phyloP scores from a whole-genome alignment of 2,113 vertebrate genomes.

The Lepus americanus region DNA sequence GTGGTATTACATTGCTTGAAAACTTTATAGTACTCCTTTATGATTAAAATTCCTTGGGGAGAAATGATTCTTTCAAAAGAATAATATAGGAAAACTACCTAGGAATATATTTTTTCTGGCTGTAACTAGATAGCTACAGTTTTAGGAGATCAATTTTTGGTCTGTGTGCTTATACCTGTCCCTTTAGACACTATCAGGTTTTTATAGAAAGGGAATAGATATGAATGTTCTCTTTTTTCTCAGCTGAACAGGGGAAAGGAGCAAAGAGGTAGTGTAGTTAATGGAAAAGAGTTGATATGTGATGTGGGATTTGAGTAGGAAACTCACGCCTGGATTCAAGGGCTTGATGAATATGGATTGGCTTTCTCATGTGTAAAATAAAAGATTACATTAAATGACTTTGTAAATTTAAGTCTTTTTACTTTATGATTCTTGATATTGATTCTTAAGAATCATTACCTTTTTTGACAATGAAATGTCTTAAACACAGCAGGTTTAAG shows the following conservation, averaged over 20 bases:
- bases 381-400: neutral
- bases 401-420: neutral
- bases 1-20: neutral
- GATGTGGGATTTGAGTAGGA: neutral
- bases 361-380: slow-evolving; percentile 3
- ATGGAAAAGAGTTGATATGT: neutral
- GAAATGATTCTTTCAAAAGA: neutral
- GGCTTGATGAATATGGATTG: neutral
- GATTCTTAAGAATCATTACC: neutral
- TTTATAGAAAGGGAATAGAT: neutral
- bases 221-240: neutral
- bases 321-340: neutral
- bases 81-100: neutral
- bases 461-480: neutral
- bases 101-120: neutral
- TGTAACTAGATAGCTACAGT: neutral
- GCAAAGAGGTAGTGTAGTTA: neutral
- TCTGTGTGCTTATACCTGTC: neutral
- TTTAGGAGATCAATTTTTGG: slow-evolving; percentile 26
- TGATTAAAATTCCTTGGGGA: neutral
- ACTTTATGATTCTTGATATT: neutral
- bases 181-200: neutral
- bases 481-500: neutral
- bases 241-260: neutral
- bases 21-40: neutral